These are phyloP conservation scores for Shinisaurus crocodilurus DNA, from an alignment of 2,113 vertebrate genomes.

Conservation along the genomic window DNA sequence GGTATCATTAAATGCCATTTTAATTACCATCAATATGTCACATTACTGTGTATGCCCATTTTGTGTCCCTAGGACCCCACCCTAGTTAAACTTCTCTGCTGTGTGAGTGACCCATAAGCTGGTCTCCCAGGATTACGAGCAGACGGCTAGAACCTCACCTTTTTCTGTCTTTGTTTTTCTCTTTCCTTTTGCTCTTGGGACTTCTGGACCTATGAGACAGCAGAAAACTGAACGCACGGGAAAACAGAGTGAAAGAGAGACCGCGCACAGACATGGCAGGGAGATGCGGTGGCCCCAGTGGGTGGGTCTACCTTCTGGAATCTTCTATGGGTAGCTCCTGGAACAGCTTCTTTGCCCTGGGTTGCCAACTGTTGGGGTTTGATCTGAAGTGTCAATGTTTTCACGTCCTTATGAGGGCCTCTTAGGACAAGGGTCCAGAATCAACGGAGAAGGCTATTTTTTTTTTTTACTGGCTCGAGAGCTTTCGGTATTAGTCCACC, in stretches of 20 bases:
- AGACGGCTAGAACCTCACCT: constrained; percentile 78
- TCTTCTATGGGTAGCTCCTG: neutral
- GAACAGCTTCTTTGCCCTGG: neutral
- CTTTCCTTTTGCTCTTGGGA: constrained; percentile 95
- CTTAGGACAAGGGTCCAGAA: neutral
- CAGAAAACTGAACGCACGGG: constrained; percentile 38
- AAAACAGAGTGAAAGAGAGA: neutral
- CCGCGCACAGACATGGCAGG: neutral
- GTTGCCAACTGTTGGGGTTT: neutral
- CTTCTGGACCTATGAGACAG: constrained; percentile 87
- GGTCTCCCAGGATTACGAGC: neutral
- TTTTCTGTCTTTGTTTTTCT: constrained; percentile 95
- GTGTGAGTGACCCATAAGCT: neutral
- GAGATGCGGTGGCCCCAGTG: neutral
- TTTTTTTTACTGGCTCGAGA: neutral
- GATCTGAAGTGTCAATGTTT: neutral
- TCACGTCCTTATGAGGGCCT: neutral
- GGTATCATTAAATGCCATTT: neutral
- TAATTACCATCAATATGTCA: neutral
- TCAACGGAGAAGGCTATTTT: neutral
- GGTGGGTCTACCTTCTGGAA: neutral
- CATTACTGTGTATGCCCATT: neutral
- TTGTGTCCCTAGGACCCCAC: neutral
- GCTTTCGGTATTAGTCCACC: neutral
- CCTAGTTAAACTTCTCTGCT: neutral